phyloP scores from a whole-genome alignment of 2,113 vertebrate genomes.

The Eulemur macaco region DNA sequence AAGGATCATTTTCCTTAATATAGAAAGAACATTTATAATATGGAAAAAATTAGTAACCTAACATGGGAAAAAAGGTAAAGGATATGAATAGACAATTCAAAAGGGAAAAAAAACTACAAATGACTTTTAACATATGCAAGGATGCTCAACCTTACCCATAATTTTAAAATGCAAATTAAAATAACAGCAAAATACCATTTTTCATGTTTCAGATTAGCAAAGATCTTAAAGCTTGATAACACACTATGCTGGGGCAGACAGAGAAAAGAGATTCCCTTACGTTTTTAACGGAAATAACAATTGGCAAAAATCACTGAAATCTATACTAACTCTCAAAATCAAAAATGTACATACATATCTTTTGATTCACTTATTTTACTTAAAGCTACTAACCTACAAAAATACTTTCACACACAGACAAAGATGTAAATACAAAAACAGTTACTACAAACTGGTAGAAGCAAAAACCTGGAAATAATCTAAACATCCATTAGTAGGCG shows the following conservation, averaged over 20 bases:
- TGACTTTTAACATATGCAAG: conserved; percentile 7
- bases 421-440: not conserved
- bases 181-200: not conserved
- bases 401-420: not conserved
- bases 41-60: not conserved
- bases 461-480: conserved; percentile 28
- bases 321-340: not conserved
- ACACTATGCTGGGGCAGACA: not conserved
- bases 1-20: conserved; percentile 9
- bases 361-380: not conserved
- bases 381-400: not conserved
- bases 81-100: not conserved
- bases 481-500: not conserved
- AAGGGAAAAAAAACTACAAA: not conserved
- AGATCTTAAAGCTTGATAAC: not conserved
- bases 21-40: not conserved
- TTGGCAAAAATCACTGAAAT: not conserved
- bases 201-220: conserved; percentile 20
- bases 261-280: not conserved
- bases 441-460: not conserved
- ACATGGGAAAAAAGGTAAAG: not conserved
- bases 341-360: not conserved
- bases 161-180: conserved; percentile 42
- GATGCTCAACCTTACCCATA: conserved; percentile 8
- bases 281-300: not conserved